Evolutionary conservation across 1,140 invertebrate genomes (phyloP).

Genomic region (Lordiphosa mommai): DNA sequence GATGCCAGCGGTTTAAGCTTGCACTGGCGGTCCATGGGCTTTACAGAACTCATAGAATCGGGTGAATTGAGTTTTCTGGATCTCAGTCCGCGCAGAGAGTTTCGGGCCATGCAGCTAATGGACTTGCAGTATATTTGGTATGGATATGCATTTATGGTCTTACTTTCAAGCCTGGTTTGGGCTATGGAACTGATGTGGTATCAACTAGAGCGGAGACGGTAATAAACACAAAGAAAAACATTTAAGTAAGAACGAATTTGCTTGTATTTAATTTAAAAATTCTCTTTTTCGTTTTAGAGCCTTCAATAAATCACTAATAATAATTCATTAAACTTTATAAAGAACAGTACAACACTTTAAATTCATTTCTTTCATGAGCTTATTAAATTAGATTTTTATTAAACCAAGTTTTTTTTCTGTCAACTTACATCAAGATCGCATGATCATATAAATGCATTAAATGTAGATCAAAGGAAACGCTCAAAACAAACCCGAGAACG

Average conservation of each 20-base stretch:
- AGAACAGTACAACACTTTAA: too few species aligned
- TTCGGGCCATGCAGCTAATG: constrained; percentile 55
- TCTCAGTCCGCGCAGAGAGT: constrained; percentile 43
- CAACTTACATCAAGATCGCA: too few species aligned
- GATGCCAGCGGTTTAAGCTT: constrained; percentile 34
- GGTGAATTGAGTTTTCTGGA: constrained; percentile 48
- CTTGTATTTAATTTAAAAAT: too few species aligned
- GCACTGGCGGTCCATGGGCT: constrained; percentile 39
- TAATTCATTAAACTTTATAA: too few species aligned
- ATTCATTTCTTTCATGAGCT: too few species aligned
- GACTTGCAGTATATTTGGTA: constrained; percentile 67
- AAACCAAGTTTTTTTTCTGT: too few species aligned
- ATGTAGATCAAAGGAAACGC: too few species aligned
- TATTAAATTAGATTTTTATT: too few species aligned
- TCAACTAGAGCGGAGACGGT: background rate
- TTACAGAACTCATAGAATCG: constrained; percentile 51
- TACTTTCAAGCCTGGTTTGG: constrained; percentile 22
- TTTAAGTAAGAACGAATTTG: background rate
- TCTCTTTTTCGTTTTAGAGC: too few species aligned
- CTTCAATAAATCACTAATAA: too few species aligned
- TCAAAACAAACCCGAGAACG: too few species aligned
- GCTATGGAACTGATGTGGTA: constrained; percentile 27
- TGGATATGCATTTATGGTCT: constrained; percentile 45
- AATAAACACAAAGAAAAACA: background rate
- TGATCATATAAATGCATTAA: too few species aligned